These are phyloP conservation scores for Drosophila mimica DNA, from an alignment of 2,888 invertebrate genomes.

Conservation along the genomic window DNA sequence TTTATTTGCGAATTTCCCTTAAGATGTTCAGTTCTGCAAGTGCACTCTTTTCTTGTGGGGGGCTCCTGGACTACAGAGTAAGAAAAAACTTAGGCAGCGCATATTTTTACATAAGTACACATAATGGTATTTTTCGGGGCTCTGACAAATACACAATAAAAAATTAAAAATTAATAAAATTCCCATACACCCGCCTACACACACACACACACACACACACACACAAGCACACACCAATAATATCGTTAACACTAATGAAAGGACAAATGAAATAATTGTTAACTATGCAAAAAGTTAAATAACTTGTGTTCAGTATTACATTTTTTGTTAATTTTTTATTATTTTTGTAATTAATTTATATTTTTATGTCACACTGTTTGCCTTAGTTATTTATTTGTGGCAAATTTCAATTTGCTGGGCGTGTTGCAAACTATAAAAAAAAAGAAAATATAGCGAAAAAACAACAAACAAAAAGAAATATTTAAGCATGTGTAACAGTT, in stretches of 20 bases:
- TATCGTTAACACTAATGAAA: conserved; percentile 26
- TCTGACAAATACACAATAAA: no score
- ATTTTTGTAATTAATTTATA: conserved; percentile 13
- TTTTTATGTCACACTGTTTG: conserved; percentile 39
- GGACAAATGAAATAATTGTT: conserved; percentile 31
- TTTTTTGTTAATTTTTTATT: conserved; percentile 57
- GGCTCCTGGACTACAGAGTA: no score
- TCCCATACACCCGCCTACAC: not conserved
- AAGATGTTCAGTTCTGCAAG: no score
- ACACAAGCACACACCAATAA: conserved; percentile 30
- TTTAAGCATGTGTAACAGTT: conserved; percentile 19
- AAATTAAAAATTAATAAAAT: not conserved
- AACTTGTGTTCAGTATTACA: conserved; percentile 83
- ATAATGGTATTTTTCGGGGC: no score
- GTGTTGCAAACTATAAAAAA: conserved; percentile 44
- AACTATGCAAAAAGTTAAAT: conserved; percentile 42
- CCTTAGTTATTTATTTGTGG: conserved; percentile 37
- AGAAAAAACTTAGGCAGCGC: no score
- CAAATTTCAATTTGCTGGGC: conserved; percentile 42
- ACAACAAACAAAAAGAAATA: conserved; percentile 16
- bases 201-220: conserved; percentile 1
- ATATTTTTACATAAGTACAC: no score
- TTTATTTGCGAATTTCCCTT: no score
- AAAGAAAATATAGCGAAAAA: conserved; percentile 8
- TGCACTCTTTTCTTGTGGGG: no score